Evolutionary conservation across 2,888 invertebrate species (phyloP).

Genomic region (Phytoseiulus persimilis): DNA sequence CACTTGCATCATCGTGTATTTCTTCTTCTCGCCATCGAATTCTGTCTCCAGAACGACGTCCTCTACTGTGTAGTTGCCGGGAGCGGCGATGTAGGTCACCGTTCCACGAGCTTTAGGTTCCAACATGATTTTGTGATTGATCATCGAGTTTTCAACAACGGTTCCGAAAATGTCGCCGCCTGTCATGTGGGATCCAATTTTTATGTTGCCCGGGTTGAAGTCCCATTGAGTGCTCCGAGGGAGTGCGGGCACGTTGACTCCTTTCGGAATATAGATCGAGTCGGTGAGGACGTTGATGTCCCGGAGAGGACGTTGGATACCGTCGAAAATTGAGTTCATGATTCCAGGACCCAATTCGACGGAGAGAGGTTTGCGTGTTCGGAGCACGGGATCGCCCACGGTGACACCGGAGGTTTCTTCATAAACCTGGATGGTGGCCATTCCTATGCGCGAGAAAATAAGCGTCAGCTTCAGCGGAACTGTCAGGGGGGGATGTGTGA

Average conservation of each 20-base stretch:
- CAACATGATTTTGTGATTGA: constrained; percentile 91
- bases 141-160: constrained; percentile 92
- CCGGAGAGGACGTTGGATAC: constrained; percentile 93
- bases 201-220: constrained; percentile 70
- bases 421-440: constrained; percentile 96
- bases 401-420: constrained; percentile 80
- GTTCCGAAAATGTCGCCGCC: constrained; percentile 94
- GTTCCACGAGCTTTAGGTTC: constrained; percentile 92
- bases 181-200: constrained; percentile 92
- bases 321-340: constrained; percentile 98
- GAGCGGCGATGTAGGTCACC: constrained; percentile 83
- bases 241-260: constrained; percentile 86
- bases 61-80: constrained; percentile 88
- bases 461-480: constrained; percentile 44
- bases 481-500: neutral
- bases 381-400: constrained; percentile 94
- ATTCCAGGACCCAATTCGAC: constrained; percentile 98
- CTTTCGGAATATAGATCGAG: constrained; percentile 99
- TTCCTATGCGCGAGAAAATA: constrained; percentile 60
- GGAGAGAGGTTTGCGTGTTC: constrained; percentile 96
- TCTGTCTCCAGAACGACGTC: constrained; percentile 96
- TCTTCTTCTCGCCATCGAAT: constrained; percentile 86
- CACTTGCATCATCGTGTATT: constrained; percentile 94
- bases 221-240: constrained; percentile 78
- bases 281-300: constrained; percentile 86